Evolutionary conservation across 2,113 vertebrate species (phyloP).

Genomic region (Sardina pilchardus): DNA sequence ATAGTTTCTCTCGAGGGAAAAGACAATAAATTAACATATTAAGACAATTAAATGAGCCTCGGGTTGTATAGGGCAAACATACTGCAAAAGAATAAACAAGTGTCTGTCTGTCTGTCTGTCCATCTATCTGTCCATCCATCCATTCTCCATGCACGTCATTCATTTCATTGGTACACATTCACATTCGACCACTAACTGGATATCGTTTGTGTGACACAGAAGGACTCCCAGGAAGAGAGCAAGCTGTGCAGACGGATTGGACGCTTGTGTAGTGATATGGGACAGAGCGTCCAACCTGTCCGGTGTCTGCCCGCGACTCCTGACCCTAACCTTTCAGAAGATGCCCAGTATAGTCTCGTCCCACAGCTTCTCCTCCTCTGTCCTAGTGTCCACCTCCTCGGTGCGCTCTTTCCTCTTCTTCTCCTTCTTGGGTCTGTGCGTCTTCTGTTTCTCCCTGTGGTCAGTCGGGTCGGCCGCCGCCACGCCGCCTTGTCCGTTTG

Average conservation of each 20-base stretch:
- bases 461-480: conserved; percentile 55
- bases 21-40: background rate
- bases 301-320: background rate
- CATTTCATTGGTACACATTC: background rate
- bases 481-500: background rate
- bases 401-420: conserved; percentile 72
- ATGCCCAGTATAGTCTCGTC: conserved; percentile 81
- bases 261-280: background rate
- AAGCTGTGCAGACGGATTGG: background rate
- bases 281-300: background rate
- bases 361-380: conserved; percentile 86
- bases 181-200: background rate
- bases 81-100: background rate
- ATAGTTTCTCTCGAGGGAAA: background rate
- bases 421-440: conserved; percentile 68
- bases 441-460: conserved; percentile 55
- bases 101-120: background rate
- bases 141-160: background rate
- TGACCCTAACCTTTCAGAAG: conserved; percentile 55
- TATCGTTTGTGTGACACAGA: background rate
- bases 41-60: background rate
- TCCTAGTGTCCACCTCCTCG: conserved; percentile 64
- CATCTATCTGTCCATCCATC: background rate
- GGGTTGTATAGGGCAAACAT: background rate
- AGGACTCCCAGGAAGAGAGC: background rate